These are phyloP conservation scores for Hypomecis punctinalis DNA, from an alignment of 2,888 invertebrate genomes.

Conservation along the genomic window DNA sequence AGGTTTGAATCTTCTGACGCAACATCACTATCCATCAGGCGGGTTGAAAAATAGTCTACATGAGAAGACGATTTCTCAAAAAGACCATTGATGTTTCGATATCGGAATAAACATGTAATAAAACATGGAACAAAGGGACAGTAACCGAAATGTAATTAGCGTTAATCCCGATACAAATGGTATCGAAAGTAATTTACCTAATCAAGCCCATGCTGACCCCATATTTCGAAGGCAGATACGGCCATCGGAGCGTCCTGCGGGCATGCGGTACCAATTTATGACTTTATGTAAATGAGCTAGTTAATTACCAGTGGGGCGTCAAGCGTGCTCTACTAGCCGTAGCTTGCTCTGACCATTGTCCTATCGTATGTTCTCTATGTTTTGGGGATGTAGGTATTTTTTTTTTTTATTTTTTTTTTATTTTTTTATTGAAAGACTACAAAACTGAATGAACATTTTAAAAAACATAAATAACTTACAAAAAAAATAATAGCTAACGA, in stretches of 20 bases:
- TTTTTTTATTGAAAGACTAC: too few relatives aligned
- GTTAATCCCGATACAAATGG: conserved; percentile 23
- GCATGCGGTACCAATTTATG: conserved; percentile 35
- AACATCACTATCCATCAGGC: too few relatives aligned
- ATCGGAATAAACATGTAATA: not conserved
- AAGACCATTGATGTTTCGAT: too few relatives aligned
- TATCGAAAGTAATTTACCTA: conserved; percentile 26
- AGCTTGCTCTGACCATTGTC: conserved; percentile 9
- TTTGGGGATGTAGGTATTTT: too few relatives aligned
- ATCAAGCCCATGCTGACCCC: conserved; percentile 16
- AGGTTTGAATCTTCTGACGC: too few relatives aligned
- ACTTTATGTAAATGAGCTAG: conserved; percentile 52
- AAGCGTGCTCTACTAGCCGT: conserved; percentile 28
- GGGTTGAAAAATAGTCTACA: too few relatives aligned
- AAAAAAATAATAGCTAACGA: too few relatives aligned
- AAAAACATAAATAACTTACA: too few relatives aligned
- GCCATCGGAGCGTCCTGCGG: conserved; percentile 31
- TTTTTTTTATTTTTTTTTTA: too few relatives aligned
- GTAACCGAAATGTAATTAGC: conserved; percentile 18
- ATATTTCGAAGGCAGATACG: conserved; percentile 15
- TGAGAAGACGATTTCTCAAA: too few relatives aligned
- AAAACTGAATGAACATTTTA: too few relatives aligned
- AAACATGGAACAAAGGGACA: conserved; percentile 2
- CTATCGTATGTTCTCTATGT: not conserved
- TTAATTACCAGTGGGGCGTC: conserved; percentile 52